Evolutionary conservation across 2,888 invertebrate species (phyloP).

Genomic region (Osedax fenrisi): DNA sequence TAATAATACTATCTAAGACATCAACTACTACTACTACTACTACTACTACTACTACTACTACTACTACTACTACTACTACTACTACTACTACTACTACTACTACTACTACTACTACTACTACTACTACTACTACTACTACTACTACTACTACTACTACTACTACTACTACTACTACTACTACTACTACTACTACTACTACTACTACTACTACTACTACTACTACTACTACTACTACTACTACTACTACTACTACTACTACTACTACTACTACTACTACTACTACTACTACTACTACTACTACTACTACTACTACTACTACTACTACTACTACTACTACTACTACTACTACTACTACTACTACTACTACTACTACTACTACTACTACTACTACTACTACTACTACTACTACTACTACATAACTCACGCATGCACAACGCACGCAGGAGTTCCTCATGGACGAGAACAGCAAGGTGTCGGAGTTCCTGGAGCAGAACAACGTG

Average conservation of each 20-base stretch:
- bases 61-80: neutral
- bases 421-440: too few species aligned
- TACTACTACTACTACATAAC: neutral
- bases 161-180: neutral
- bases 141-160: neutral
- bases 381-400: neutral
- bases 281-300: neutral
- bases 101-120: neutral
- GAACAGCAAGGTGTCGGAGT: constrained; percentile 61
- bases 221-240: neutral
- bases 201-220: neutral
- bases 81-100: neutral
- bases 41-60: neutral
- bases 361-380: neutral
- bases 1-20: too few species aligned
- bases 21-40: neutral
- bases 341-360: neutral
- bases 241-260: neutral
- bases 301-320: neutral
- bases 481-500: constrained; percentile 56
- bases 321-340: neutral
- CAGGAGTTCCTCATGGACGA: constrained; percentile 76
- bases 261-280: neutral
- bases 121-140: neutral
- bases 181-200: neutral